A percentile compares a stretch with the other conserved stretches of the same genome.
phyloP scores from a whole-genome alignment of 1,140 invertebrate genomes.

The Drosophila ananassae region DNA sequence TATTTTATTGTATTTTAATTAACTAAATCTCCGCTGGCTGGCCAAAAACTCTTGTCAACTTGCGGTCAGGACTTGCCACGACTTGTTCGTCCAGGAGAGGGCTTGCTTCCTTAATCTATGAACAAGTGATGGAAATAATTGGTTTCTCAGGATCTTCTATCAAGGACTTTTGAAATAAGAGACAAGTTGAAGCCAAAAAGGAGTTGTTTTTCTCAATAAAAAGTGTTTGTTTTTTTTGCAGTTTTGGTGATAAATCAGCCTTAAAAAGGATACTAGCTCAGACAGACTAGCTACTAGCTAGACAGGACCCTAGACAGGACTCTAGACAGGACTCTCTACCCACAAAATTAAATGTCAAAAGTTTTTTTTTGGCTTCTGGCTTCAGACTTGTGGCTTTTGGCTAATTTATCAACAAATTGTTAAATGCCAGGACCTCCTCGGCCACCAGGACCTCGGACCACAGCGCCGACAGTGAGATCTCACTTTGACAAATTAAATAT shows the following conservation, averaged over 20 bases:
- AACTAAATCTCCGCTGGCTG: conserved; percentile 55
- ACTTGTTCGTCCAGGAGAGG: not conserved
- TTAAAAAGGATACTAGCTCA: conserved; percentile 61
- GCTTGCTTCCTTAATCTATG: no score
- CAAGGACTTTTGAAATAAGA: not conserved
- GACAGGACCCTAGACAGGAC: no score
- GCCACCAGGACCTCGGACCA: no score
- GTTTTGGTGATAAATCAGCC: conserved; percentile 66
- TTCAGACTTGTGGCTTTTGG: conserved; percentile 39
- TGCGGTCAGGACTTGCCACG: conserved; percentile 20
- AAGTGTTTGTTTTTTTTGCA: conserved; percentile 30
- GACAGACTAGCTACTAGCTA: conserved; percentile 9
- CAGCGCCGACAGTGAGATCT: conserved; percentile 35
- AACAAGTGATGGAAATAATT: not conserved
- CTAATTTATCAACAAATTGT: conserved; percentile 77
- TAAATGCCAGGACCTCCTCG: conserved; percentile 37
- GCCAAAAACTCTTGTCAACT: conserved; percentile 42
- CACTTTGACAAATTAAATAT: conserved; percentile 64
- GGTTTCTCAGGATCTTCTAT: not conserved
- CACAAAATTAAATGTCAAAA: conserved; percentile 73
- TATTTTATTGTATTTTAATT: conserved; percentile 82
- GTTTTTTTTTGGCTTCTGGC: conserved; percentile 35
- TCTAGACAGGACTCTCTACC: conserved; percentile 1
- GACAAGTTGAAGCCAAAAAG: conserved; percentile 30
- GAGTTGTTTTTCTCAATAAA: no score